These are phyloP conservation scores for Dolichomitus sp. DNA, from an alignment of 2,888 invertebrate species.

Conservation along the genomic window DNA sequence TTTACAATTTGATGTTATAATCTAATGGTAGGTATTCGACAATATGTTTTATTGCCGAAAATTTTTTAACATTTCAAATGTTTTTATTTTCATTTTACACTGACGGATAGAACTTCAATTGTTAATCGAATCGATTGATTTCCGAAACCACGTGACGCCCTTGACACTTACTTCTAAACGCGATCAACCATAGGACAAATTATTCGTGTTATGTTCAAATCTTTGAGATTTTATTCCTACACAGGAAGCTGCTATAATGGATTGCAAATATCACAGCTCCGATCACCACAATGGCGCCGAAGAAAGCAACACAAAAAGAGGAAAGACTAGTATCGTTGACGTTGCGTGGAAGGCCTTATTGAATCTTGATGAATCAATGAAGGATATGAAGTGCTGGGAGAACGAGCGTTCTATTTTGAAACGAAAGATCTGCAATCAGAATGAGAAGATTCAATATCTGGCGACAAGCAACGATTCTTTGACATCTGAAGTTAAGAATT, in stretches of 20 bases:
- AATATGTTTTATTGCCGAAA: neutral
- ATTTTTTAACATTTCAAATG: slow-evolving; percentile 18
- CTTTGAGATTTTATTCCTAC: neutral
- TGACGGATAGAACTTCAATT: slow-evolving; percentile 42
- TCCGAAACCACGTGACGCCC: slow-evolving; percentile 9
- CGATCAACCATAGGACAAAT: slow-evolving; percentile 22
- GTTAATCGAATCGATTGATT: slow-evolving; percentile 45
- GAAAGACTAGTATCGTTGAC: slow-evolving; percentile 17
- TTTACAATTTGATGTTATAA: neutral
- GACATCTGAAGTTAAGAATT: slow-evolving; percentile 62
- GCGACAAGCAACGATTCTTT: slow-evolving; percentile 60
- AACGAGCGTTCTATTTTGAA: slow-evolving; percentile 68
- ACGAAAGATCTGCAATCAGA: slow-evolving; percentile 70
- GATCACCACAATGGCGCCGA: neutral
- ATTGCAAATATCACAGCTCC: neutral
- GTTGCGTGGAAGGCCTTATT: neutral
- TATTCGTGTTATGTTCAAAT: slow-evolving; percentile 48
- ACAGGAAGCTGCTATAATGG: slow-evolving; percentile 20
- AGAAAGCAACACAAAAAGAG: neutral
- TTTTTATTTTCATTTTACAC: slow-evolving; percentile 6
- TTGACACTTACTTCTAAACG: slow-evolving; percentile 14
- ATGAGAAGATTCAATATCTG: slow-evolving; percentile 67
- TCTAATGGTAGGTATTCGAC: slow-evolving; percentile 15
- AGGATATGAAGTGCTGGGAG: slow-evolving; percentile 59
- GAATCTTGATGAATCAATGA: slow-evolving; percentile 51